Evolutionary conservation across 2,113 vertebrate species (phyloP).

Genomic region (Gymnobelideus leadbeateri): DNA sequence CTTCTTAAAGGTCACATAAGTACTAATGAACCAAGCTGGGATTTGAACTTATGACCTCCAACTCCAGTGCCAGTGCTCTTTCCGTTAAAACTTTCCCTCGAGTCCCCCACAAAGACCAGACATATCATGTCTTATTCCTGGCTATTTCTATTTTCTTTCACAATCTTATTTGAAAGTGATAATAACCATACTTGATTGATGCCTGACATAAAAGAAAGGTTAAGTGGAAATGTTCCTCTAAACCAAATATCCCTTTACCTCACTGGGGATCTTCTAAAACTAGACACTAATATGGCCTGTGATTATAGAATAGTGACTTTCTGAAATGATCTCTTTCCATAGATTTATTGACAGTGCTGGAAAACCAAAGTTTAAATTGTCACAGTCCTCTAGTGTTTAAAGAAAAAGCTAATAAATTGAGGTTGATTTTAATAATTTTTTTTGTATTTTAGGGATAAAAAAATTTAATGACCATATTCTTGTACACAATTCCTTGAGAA

Average conservation of each 20-base stretch:
- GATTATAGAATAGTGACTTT: constrained; percentile 79
- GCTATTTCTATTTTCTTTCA: constrained; percentile 44
- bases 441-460: constrained; percentile 42
- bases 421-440: constrained; percentile 57
- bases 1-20: not conserved
- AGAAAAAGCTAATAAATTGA: constrained; percentile 65
- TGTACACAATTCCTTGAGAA: not conserved
- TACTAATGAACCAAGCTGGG: not conserved
- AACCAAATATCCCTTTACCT: constrained; percentile 53
- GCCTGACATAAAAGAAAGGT: constrained; percentile 55
- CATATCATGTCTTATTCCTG: constrained; percentile 20
- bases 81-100: constrained; percentile 10
- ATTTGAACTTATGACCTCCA: not conserved
- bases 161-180: constrained; percentile 67
- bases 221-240: constrained; percentile 58
- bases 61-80: not conserved
- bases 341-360: constrained; percentile 70
- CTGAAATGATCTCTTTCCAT: constrained; percentile 74
- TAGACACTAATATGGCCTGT: constrained; percentile 66
- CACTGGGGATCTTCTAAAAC: constrained; percentile 50
- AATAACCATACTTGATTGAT: constrained; percentile 68
- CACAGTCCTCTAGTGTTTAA: constrained; percentile 58
- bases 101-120: constrained; percentile 25
- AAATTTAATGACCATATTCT: constrained; percentile 32
- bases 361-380: constrained; percentile 67